Conservation (phyloP, 2,113 vertebrate genomes). For the Paralichthys olivaceus region DNA sequence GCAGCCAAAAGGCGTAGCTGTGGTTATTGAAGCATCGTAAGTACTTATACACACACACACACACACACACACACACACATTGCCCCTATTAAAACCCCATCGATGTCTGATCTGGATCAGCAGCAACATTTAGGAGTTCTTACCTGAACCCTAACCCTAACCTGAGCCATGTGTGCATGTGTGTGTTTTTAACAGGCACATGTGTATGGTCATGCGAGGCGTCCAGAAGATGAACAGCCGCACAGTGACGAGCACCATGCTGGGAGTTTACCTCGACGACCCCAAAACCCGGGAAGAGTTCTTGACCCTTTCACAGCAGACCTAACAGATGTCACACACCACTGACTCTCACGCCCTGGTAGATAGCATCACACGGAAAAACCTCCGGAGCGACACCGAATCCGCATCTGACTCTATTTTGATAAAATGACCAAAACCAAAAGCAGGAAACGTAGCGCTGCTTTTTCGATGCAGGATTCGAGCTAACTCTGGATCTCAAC, state of each 20-base stretch:
- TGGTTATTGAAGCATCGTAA: conserved; percentile 84
- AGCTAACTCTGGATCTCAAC: not conserved
- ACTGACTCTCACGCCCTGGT: conserved; percentile 6
- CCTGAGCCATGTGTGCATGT: not conserved
- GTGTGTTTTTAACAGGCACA: conserved; percentile 75
- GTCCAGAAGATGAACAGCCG: conserved; percentile 87
- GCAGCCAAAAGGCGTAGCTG: conserved; percentile 82
- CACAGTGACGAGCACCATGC: conserved; percentile 83
- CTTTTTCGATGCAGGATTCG: conserved; percentile 9
- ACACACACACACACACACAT: not conserved
- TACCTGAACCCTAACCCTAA: not conserved
- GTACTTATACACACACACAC: conserved; percentile 44
- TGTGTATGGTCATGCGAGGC: conserved; percentile 84
- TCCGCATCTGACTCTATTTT: conserved; percentile 3
- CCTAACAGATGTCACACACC: conserved; percentile 20
- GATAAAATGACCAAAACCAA: not conserved
- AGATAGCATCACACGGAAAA: not conserved
- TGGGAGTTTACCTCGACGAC: conserved; percentile 83
- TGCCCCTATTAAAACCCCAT: too few species aligned
- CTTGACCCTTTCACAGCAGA: conserved; percentile 74
- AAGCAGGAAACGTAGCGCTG: not conserved
- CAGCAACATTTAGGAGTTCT: too few species aligned
- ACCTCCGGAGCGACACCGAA: not conserved
- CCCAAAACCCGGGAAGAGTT: conserved; percentile 85
- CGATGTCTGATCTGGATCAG: too few species aligned